Evolutionary conservation across 2,797 vertebrate genomes (phyloP).

Genomic region (Xiphophorus birchmanni): DNA sequence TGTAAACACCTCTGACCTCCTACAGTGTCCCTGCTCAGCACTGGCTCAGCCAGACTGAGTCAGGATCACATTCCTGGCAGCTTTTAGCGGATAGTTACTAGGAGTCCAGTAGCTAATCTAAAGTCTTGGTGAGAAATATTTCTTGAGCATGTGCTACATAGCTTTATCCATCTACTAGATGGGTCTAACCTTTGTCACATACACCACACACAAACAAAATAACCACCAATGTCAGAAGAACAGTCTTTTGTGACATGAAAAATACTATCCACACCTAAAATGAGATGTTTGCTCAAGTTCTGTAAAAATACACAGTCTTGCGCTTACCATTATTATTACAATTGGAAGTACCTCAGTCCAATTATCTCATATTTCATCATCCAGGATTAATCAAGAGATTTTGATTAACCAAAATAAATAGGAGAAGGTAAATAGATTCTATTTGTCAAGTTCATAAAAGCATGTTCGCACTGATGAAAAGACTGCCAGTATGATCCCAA

Average conservation of each 20-base stretch:
- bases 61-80: constrained; percentile 76
- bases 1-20: constrained; percentile 70
- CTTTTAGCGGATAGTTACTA: constrained; percentile 86
- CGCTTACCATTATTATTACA: constrained; percentile 14
- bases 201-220: constrained; percentile 9
- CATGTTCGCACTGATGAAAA: constrained; percentile 8
- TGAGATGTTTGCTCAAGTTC: constrained; percentile 11
- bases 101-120: constrained; percentile 71
- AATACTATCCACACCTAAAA: constrained; percentile 1
- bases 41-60: constrained; percentile 62
- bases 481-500: not conserved
- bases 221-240: not conserved
- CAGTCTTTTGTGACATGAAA: not conserved
- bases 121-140: constrained; percentile 80
- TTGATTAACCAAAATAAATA: constrained; percentile 21
- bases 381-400: constrained; percentile 15
- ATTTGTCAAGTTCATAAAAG: constrained; percentile 22
- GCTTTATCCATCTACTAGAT: constrained; percentile 36
- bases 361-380: constrained; percentile 28
- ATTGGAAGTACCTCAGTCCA: constrained; percentile 7
- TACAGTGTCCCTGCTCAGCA: constrained; percentile 42
- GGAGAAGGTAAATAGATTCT: constrained; percentile 14
- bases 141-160: constrained; percentile 58
- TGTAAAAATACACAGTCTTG: not conserved
- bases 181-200: constrained; percentile 16